Evolutionary conservation across 2,797 vertebrate genomes (phyloP), one percentile per base, ranked within the genome.

Genomic region (Enteromius fasciolatus): DNA sequence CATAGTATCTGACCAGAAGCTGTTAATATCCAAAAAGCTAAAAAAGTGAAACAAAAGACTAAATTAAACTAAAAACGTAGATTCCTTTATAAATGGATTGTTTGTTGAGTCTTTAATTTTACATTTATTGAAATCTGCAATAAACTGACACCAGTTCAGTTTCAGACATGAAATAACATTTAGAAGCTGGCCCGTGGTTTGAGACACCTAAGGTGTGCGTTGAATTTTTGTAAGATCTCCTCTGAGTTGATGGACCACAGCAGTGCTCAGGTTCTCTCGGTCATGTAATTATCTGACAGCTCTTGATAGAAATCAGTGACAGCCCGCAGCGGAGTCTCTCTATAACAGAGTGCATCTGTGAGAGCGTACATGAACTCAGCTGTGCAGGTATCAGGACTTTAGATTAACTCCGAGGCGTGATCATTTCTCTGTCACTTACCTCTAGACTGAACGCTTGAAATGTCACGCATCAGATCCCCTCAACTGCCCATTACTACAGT

Each of bases 291-390:
- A 74, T 78, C 70, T 72, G 70, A 78, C 76, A 72, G 48, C 72
- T 67, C 81, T 59, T 83, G 64, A 80, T 73, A 80, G 78, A 73
- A 80, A 80, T 80, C 78, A 80, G 67, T 46, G 78, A 80, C 67
- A 70, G 66, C 66, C 73, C 8, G 23, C 61, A 50, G 61, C 44
- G 1, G 57, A 92, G 87, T 89, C 92, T 90, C 92, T 90, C 93
- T 93, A 93, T 92, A 93, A 92, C 92, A 91, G 90, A 94, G 93
- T 93, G 94, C 87, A 93, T 94, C 91, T 88, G 90, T 84, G 90
- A 90, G 91, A 82, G 76, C 92, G 92, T 91, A 39, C 50, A 17
- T 15, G 64, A 39, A 59, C 31, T 44, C 39, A 69, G 50, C 36
- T 69, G 36, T 18, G 1, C 50, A 67, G 57, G 48, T 79, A 46